Conservation (phyloP, 2,888 invertebrate species). For the Drosophila vallismaia region DNA sequence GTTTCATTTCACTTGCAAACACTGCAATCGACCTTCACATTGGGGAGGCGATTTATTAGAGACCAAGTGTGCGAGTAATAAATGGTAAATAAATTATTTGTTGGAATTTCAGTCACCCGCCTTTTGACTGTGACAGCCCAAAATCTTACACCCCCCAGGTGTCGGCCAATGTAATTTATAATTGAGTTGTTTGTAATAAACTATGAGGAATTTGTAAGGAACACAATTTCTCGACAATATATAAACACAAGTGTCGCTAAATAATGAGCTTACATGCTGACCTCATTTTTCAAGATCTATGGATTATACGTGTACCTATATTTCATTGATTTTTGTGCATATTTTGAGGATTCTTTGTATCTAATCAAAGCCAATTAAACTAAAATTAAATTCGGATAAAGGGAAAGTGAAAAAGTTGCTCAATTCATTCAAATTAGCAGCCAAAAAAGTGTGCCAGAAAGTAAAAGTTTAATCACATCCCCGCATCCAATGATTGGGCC, state of each 20-base stretch:
- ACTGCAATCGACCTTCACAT: constrained; percentile 27
- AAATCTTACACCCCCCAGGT: not conserved
- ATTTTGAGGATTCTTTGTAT: no score
- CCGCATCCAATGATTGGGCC: constrained; percentile 56
- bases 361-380: not conserved
- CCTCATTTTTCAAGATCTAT: constrained; percentile 57
- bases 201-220: constrained; percentile 10
- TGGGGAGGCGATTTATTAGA: constrained; percentile 33
- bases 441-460: constrained; percentile 68
- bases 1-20: constrained; percentile 56
- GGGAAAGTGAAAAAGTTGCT: constrained; percentile 35
- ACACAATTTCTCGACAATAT: constrained; percentile 12
- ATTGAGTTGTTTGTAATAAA: constrained; percentile 25
- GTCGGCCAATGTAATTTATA: constrained; percentile 27
- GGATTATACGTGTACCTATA: not conserved
- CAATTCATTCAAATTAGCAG: constrained; percentile 20
- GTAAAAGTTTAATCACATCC: constrained; percentile 61
- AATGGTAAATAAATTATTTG: constrained; percentile 35
- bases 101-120: constrained; percentile 28
- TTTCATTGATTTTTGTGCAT: not conserved
- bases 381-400: constrained; percentile 17
- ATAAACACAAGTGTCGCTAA: constrained; percentile 3
- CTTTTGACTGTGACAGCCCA: constrained; percentile 16
- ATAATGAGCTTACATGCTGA: constrained; percentile 65
- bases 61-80: constrained; percentile 47